These are phyloP conservation scores for Chrysopa pallens DNA, from an alignment of 1,140 invertebrate genomes.

Conservation along the genomic window DNA sequence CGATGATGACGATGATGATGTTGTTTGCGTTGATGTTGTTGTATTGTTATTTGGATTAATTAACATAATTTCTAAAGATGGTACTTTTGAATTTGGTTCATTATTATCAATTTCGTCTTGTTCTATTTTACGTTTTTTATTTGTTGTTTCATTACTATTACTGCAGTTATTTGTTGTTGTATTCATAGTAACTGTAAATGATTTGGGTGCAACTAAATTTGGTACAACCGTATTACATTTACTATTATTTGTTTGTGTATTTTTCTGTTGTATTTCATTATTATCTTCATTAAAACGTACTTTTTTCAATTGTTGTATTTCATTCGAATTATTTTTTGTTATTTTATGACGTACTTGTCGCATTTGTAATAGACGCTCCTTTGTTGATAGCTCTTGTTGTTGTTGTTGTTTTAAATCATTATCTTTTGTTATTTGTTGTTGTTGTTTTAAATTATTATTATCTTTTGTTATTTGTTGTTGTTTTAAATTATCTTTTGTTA, in stretches of 20 bases:
- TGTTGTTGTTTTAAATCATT: constrained; percentile 1
- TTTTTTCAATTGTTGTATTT: too few relatives aligned
- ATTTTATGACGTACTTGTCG: constrained; percentile 19
- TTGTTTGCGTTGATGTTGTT: neutral
- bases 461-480: neutral
- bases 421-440: constrained; percentile 1
- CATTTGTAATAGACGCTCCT: constrained; percentile 21
- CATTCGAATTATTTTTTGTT: neutral
- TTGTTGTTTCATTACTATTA: neutral
- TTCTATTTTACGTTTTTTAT: neutral
- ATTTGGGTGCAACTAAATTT: neutral
- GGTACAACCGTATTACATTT: neutral
- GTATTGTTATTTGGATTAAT: neutral
- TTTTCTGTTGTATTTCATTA: too few relatives aligned
- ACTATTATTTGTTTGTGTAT: too few relatives aligned
- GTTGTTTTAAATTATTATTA: constrained; percentile 4
- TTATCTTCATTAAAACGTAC: too few relatives aligned
- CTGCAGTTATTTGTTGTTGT: neutral
- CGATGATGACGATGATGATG: too few relatives aligned
- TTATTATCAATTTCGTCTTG: neutral
- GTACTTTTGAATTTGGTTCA: neutral
- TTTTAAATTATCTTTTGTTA: neutral
- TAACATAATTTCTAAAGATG: neutral
- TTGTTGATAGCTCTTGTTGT: constrained; percentile 9
- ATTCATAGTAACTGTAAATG: neutral